Conservation (phyloP, 2,888 invertebrate genomes). For the Anthophora plumipes region DNA sequence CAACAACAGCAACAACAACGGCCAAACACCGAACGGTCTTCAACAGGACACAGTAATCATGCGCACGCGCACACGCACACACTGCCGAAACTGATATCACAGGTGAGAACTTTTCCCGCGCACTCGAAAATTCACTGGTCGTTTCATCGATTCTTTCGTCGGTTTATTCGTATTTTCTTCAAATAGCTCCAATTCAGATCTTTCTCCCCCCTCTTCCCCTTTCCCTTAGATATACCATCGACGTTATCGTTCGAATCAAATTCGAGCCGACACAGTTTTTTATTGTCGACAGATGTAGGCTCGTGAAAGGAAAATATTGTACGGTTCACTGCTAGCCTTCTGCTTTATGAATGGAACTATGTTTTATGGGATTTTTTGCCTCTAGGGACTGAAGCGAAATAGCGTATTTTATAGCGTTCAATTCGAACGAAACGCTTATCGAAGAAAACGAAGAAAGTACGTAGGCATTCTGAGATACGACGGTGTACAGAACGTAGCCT, state of each 20-base stretch:
- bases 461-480: background rate
- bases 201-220: background rate
- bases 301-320: slow-evolving; percentile 25
- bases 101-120: slow-evolving; percentile 75
- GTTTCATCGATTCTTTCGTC: background rate
- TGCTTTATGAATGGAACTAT: slow-evolving; percentile 38
- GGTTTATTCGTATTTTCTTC: background rate
- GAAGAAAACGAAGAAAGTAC: background rate
- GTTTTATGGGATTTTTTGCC: slow-evolving; percentile 7
- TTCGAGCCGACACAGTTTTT: slow-evolving; percentile 6
- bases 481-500: too few species aligned
- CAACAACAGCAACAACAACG: slow-evolving; percentile 72
- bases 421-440: too few species aligned
- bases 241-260: slow-evolving; percentile 13
- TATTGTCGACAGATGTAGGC: slow-evolving; percentile 38
- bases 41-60: slow-evolving; percentile 67
- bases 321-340: slow-evolving; percentile 13
- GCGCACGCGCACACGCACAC: slow-evolving; percentile 78
- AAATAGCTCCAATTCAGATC: background rate
- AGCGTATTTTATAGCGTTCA: background rate
- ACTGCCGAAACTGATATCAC: slow-evolving; percentile 82
- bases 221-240: too few species aligned
- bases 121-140: background rate
- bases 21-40: slow-evolving; percentile 63
- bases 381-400: background rate